These are phyloP conservation scores for Salminus brasiliensis DNA, from an alignment of 2,113 vertebrate species.

Conservation along the genomic window DNA sequence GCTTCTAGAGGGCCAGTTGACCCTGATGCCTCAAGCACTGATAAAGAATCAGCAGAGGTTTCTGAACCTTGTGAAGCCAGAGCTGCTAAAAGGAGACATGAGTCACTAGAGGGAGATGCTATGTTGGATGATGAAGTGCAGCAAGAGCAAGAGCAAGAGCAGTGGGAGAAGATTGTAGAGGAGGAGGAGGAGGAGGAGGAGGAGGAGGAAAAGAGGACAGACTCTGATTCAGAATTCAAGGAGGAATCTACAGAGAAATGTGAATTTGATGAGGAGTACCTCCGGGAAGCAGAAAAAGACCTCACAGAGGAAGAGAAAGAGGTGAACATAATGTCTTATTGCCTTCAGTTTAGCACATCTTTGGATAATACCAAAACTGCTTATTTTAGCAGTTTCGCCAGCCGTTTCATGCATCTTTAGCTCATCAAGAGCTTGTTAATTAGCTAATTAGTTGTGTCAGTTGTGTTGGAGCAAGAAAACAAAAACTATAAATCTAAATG, in stretches of 20 bases:
- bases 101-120: not conserved
- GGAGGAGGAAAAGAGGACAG: constrained; percentile 38
- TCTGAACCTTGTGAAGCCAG: not conserved
- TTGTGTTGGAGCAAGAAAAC: too few species aligned
- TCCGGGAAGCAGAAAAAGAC: constrained; percentile 59
- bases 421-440: too few species aligned
- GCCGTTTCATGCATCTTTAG: too few species aligned
- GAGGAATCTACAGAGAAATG: constrained; percentile 22
- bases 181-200: too few species aligned
- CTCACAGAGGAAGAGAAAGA: constrained; percentile 63
- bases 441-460: too few species aligned
- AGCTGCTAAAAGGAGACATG: not conserved
- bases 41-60: constrained; percentile 5
- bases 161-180: constrained; percentile 34
- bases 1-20: not conserved
- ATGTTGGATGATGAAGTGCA: not conserved
- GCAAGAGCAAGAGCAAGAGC: constrained; percentile 26
- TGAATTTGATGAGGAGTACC: constrained; percentile 61
- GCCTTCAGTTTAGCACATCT: not conserved
- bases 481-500: too few species aligned
- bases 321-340: constrained; percentile 29
- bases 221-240: constrained; percentile 55
- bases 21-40: not conserved
- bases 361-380: too few species aligned
- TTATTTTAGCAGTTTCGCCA: too few species aligned